Evolutionary conservation across 2,113 vertebrate species (phyloP).

Genomic region (Oryzias celebensis): DNA sequence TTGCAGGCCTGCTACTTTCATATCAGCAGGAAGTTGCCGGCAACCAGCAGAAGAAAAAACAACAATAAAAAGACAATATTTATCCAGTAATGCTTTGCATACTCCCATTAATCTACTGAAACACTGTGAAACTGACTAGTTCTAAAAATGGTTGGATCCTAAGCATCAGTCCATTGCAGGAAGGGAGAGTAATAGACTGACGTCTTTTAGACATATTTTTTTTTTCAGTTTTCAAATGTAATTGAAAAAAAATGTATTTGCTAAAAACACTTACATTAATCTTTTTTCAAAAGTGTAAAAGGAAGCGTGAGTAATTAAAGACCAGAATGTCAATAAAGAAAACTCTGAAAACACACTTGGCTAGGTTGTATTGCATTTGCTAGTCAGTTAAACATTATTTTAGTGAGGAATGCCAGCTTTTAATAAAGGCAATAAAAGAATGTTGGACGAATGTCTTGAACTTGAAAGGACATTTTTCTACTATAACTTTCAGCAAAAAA

Average conservation of each 20-base stretch:
- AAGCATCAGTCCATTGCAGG: constrained; percentile 35
- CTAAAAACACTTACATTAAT: too few species aligned
- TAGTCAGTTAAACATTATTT: too few species aligned
- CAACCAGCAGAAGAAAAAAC: constrained; percentile 65
- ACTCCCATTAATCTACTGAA: constrained; percentile 58
- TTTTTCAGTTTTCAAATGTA: constrained; percentile 15
- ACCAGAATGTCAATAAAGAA: too few species aligned
- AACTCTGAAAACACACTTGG: too few species aligned
- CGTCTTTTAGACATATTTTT: not conserved
- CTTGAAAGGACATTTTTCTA: too few species aligned
- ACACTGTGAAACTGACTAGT: constrained; percentile 63
- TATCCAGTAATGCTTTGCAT: constrained; percentile 51
- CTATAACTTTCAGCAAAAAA: too few species aligned
- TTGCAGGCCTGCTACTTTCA: constrained; percentile 62
- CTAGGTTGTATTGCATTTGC: too few species aligned
- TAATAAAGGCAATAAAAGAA: too few species aligned
- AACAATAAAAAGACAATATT: constrained; percentile 68
- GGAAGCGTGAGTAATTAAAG: too few species aligned
- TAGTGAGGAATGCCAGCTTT: too few species aligned
- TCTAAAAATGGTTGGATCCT: constrained; percentile 62
- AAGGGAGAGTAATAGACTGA: not conserved
- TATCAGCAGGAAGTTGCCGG: constrained; percentile 67
- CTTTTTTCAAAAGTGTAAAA: too few species aligned
- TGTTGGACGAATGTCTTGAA: too few species aligned
- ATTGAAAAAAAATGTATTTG: constrained; percentile 9